A percentile compares a stretch with the other conserved stretches of the same genome.
These are phyloP conservation scores for Galerucella calmariensis DNA, from an alignment of 2,888 invertebrate species.

Conservation along the genomic window DNA sequence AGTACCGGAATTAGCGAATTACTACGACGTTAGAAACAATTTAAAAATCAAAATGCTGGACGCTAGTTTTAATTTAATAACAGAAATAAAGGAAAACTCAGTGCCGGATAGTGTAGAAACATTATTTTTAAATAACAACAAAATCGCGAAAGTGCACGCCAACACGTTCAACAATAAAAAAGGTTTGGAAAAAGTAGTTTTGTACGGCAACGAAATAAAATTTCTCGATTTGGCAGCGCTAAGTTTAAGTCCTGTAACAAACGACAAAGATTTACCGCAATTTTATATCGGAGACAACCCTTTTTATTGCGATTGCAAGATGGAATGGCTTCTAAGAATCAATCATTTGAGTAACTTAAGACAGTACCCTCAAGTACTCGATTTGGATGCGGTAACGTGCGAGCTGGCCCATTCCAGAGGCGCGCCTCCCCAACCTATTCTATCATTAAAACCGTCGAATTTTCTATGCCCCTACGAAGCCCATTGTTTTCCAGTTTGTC, in stretches of 20 bases:
- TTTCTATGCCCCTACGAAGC: slow-evolving; percentile 85
- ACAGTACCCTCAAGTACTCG: slow-evolving; percentile 82
- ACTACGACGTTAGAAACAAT: slow-evolving; percentile 74
- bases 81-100: slow-evolving; percentile 74
- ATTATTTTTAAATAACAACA: slow-evolving; percentile 79
- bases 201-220: slow-evolving; percentile 79
- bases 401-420: slow-evolving; percentile 75
- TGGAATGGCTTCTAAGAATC: slow-evolving; percentile 87
- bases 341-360: slow-evolving; percentile 79
- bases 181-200: slow-evolving; percentile 79
- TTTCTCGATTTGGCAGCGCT: slow-evolving; percentile 79
- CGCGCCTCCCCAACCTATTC: slow-evolving; percentile 73
- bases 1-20: slow-evolving; percentile 80
- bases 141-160: slow-evolving; percentile 75
- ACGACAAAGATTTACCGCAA: slow-evolving; percentile 77
- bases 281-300: slow-evolving; percentile 87
- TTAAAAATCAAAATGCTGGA: slow-evolving; percentile 81
- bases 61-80: slow-evolving; percentile 78
- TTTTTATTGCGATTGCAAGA: slow-evolving; percentile 85
- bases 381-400: slow-evolving; percentile 82
- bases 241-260: slow-evolving; percentile 73
- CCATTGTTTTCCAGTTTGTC: slow-evolving; percentile 87
- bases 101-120: slow-evolving; percentile 81
- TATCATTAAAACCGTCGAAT: slow-evolving; percentile 78
- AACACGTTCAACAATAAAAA: slow-evolving; percentile 79